These are phyloP conservation scores for Spialia ferax DNA, from an alignment of 2,888 invertebrate species.

Conservation along the genomic window DNA sequence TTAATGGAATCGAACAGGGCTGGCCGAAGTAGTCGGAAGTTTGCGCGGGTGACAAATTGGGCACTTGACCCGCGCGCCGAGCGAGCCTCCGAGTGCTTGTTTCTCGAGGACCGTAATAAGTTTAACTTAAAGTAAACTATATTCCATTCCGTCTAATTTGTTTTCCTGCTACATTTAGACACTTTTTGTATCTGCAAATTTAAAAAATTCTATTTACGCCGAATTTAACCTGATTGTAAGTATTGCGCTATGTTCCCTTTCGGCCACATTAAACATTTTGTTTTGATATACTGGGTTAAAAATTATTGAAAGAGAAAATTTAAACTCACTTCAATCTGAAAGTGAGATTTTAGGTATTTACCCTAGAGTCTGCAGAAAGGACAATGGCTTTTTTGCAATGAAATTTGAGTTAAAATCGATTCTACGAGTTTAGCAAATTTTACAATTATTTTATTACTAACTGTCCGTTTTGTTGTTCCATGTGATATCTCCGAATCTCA, in stretches of 20 bases:
- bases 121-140: constrained; percentile 87
- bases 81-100: constrained; percentile 80
- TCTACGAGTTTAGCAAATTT: too few relatives aligned
- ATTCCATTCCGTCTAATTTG: constrained; percentile 85
- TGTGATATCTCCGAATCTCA: not conserved
- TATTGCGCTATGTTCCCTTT: too few relatives aligned
- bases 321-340: too few relatives aligned
- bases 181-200: constrained; percentile 73
- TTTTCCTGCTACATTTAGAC: constrained; percentile 64
- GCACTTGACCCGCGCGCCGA: constrained; percentile 83
- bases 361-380: too few relatives aligned
- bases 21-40: constrained; percentile 78
- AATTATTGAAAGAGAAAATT: too few relatives aligned
- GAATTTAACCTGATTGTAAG: too few relatives aligned
- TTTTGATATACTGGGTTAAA: too few relatives aligned
- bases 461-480: not conserved
- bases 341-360: too few relatives aligned
- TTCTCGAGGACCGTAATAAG: constrained; percentile 85
- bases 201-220: constrained; percentile 60
- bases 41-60: constrained; percentile 86
- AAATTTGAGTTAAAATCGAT: too few relatives aligned
- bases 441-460: too few relatives aligned
- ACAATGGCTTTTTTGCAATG: too few relatives aligned
- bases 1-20: constrained; percentile 86
- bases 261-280: too few relatives aligned